phyloP scores from a whole-genome alignment of 1,140 invertebrate genomes.

The Dinothrombium tinctorium region DNA sequence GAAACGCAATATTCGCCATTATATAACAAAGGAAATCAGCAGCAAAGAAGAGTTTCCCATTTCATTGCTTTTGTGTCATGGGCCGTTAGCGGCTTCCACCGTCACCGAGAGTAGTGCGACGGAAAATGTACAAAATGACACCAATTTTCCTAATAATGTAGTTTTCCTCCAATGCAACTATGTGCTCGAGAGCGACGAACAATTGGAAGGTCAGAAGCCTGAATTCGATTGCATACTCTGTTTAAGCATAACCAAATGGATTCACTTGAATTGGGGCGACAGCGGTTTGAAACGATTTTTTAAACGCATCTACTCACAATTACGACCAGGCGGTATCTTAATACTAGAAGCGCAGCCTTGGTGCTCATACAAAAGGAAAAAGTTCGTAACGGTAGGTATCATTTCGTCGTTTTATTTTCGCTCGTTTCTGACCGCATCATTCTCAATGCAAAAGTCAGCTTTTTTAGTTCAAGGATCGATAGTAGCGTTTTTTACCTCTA shows the following conservation, averaged over 20 bases:
- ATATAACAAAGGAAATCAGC: too few species aligned
- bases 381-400: slow-evolving; percentile 59
- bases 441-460: too few species aligned
- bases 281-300: slow-evolving; percentile 78
- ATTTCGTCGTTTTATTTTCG: too few species aligned
- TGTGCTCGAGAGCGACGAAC: slow-evolving; percentile 57
- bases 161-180: slow-evolving; percentile 77
- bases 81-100: background rate
- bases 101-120: background rate
- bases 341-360: slow-evolving; percentile 83
- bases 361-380: slow-evolving; percentile 68
- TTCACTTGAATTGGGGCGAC: slow-evolving; percentile 93
- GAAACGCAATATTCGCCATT: slow-evolving; percentile 17
- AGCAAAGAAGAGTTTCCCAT: too few species aligned
- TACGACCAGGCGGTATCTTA: slow-evolving; percentile 72
- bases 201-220: slow-evolving; percentile 47
- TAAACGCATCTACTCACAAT: slow-evolving; percentile 61
- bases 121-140: slow-evolving; percentile 14
- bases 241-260: slow-evolving; percentile 89
- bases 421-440: too few species aligned
- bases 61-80: too few species aligned
- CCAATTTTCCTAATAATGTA: slow-evolving; percentile 58
- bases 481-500: too few species aligned
- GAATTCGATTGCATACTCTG: slow-evolving; percentile 88
- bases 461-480: too few species aligned